Evolutionary conservation across 1,140 invertebrate species (phyloP), one percentile per base, ranked within the genome.

Genomic region (Grapholita molesta): DNA sequence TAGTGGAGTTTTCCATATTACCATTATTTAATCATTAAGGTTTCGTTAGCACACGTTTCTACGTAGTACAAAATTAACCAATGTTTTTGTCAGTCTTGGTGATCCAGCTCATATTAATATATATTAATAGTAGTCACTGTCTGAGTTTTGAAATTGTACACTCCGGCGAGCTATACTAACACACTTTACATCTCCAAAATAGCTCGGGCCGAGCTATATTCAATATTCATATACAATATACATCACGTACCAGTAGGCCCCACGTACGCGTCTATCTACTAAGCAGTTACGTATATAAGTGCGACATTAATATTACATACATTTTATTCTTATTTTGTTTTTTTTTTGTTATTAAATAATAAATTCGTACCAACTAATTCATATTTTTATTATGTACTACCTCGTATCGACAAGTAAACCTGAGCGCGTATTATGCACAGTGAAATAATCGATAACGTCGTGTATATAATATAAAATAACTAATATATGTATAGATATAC

Each of bases 291-390:
- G 80, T 86, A 86, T 83, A 84, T 80, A 78, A 48, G 70, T 78
- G 76, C 78, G 74, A 75, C 72, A 67, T 77, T 21, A 67, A 72
- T 61, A 30, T 61, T 61, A 61, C 55, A 61, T 76, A 74, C 67
- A 74, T 73, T 69, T 67, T 74, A n/a, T 74, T 72, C 64, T 38
- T n/a, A n/a, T 68, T 73, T 67, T 69, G 68, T 77, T 68, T 64
- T 73, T 48, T 21, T 21, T 61, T 69, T 76, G 70, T 71, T 74
- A 68, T 77, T 79, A 78, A 81, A 83, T 77, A 80, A 86, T 86
- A 86, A 86, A 84, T 86, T 85, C 82, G 82, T 85, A 81, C 57
- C 71, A 74, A 81, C 78, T 79, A 83, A 83, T 78, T 83, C 77
- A 87, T 84, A 83, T 79, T 73, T 72, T 67, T 69, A n/a, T 71